Percentiles rank a stretch among this genome's conserved stretches.
Conservation (phyloP, 1,140 invertebrate species). For the Drosophila pectinifera region DNA sequence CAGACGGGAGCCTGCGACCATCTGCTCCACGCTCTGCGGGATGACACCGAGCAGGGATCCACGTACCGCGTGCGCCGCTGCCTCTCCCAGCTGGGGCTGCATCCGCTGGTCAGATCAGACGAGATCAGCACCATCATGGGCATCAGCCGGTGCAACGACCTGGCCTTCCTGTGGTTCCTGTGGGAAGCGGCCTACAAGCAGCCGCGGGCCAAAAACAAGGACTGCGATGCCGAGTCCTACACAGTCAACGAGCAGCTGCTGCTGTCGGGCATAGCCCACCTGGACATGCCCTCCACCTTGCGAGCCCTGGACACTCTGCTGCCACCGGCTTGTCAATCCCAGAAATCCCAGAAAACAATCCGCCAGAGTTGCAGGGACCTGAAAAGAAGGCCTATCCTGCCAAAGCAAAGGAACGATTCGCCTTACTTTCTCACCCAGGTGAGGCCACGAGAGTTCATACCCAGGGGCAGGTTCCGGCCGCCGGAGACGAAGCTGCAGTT, state of each 20-base stretch:
- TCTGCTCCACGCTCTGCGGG: constrained; percentile 46
- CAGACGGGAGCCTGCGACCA: constrained; percentile 40
- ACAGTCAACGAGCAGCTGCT: constrained; percentile 69
- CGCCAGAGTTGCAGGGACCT: not conserved
- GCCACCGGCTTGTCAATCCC: constrained; percentile 41
- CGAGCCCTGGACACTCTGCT: constrained; percentile 57
- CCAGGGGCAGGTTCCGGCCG: not conserved
- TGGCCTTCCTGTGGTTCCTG: constrained; percentile 65
- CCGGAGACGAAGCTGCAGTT: constrained; percentile 6
- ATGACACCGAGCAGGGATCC: constrained; percentile 53
- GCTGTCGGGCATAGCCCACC: constrained; percentile 62
- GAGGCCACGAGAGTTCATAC: constrained; percentile 23
- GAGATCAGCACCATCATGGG: constrained; percentile 30
- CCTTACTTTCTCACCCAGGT: constrained; percentile 35
- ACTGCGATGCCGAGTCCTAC: not conserved
- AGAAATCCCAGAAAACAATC: constrained; percentile 25
- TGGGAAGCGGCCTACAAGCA: constrained; percentile 61
- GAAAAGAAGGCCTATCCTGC: not conserved
- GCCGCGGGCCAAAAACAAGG: not conserved
- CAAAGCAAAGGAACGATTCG: not conserved
- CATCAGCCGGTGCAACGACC: constrained; percentile 53
- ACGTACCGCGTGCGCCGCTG: constrained; percentile 41
- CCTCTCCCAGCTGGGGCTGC: constrained; percentile 35
- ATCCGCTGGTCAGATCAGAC: constrained; percentile 19
- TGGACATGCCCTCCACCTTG: constrained; percentile 60